phyloP scores from a whole-genome alignment of 2,797 vertebrate species.

The Smutsia temminckii region DNA sequence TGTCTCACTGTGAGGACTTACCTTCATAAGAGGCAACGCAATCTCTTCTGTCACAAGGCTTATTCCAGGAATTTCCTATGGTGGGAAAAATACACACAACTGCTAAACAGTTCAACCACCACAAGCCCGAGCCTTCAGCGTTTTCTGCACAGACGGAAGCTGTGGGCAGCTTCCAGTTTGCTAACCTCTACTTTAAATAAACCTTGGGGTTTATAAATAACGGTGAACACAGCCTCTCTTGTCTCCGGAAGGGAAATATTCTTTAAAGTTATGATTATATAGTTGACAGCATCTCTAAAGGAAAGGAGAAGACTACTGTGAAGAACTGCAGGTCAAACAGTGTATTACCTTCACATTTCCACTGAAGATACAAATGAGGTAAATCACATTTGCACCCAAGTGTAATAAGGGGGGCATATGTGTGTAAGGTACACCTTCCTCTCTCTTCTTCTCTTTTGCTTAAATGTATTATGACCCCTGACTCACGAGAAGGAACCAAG shows the following conservation, averaged over 20 bases:
- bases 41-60: slow-evolving; percentile 89
- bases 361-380: slow-evolving; percentile 13
- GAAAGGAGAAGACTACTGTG: not conserved
- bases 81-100: not conserved
- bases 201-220: slow-evolving; percentile 19
- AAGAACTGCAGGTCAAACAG: not conserved
- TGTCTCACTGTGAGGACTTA: slow-evolving; percentile 78
- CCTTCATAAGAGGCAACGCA: slow-evolving; percentile 88
- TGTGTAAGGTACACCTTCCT: not conserved
- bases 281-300: not conserved
- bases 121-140: not conserved
- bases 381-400: not conserved
- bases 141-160: slow-evolving; percentile 8
- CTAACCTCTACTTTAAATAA: slow-evolving; percentile 66
- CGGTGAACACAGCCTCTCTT: not conserved
- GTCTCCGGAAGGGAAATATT: not conserved
- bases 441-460: not conserved
- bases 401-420: not conserved
- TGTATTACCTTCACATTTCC: not conserved
- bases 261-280: slow-evolving; percentile 13
- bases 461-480: no score
- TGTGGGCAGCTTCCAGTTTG: slow-evolving; percentile 19
- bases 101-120: not conserved
- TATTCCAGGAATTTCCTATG: slow-evolving; percentile 90
- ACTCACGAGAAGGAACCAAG: not conserved